phyloP scores from a whole-genome alignment of 2,797 vertebrate species.

The Brachyrhaphis roseni region DNA sequence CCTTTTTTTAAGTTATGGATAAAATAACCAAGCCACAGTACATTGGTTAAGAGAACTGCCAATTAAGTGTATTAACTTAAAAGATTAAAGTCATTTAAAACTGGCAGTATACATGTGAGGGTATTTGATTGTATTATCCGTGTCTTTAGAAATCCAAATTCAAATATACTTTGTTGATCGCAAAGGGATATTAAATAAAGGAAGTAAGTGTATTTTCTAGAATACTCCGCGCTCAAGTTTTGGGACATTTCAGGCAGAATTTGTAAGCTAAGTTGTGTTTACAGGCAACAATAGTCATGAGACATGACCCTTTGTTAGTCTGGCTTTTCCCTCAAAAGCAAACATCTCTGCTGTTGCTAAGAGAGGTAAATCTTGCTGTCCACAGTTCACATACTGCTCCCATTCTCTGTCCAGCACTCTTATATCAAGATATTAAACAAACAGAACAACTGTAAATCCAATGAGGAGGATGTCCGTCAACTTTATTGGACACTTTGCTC shows the following conservation, averaged over 20 bases:
- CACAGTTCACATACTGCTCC: slow-evolving; percentile 31
- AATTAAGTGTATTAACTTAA: neutral
- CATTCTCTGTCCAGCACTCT: slow-evolving; percentile 34
- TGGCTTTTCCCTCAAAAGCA: slow-evolving; percentile 32
- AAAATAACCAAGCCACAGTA: neutral
- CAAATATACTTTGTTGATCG: too few relatives aligned
- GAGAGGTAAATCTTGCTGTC: slow-evolving; percentile 28
- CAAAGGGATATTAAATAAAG: neutral
- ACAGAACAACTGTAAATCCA: slow-evolving; percentile 15
- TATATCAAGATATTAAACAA: slow-evolving; percentile 34
- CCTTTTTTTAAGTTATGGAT: neutral
- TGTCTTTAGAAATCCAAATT: neutral
- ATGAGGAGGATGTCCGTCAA: slow-evolving; percentile 18
- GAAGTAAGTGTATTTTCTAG: neutral
- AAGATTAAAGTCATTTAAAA: neutral
- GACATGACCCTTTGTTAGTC: slow-evolving; percentile 14
- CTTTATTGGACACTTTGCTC: neutral
- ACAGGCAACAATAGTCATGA: slow-evolving; percentile 29
- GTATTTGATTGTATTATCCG: neutral
- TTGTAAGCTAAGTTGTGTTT: slow-evolving; percentile 29
- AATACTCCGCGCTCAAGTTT: neutral
- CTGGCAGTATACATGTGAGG: neutral
- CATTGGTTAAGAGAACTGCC: neutral
- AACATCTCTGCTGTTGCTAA: slow-evolving; percentile 53
- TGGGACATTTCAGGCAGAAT: slow-evolving; percentile 2